Evolutionary conservation across 2,113 vertebrate genomes (phyloP), one percentile per base, ranked within the genome.

Genomic region (Mugil cephalus): DNA sequence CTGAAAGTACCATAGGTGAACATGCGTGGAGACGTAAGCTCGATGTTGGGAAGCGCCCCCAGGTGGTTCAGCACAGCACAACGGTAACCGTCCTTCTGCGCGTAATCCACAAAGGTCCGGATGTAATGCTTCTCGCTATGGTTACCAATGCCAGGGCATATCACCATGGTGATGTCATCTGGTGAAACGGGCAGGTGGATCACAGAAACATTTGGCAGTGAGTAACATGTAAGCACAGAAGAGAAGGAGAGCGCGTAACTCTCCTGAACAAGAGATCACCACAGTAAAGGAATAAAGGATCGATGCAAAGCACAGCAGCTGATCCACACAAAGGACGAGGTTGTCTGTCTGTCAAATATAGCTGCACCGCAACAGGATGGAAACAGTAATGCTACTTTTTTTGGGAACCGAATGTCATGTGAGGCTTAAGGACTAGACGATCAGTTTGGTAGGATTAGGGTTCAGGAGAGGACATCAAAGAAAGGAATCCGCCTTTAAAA

Each of bases 41-140:
- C 98, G 9, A 99, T 99, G 87, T 95, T 98, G 79, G 97, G 96
- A 64, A 99, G 92, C 40, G 98, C 98, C 36, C 98, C 98, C 53
- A 99, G 85, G 84, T 99, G 98, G 86, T 99, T 99, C 34, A 99
- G 93, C 72, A 99, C 98, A 3, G 98, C 95, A 24, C 98, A 99
- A 15, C 98, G 95, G 85, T 99, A 99, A 12, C 98, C 98, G 1
- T 96, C 97, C 77, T 95, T 98, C 88, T 99, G 98, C 1, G 98
- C 95, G 0, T 97, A 93, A 90, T 98, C 98, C 45, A 99, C 98
- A 24, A 99, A 99, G 11, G 98, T 99, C 50, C 98, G 95, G 89
- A 99, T 97, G 73, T 99, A 99, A 83, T 99, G 98, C 92, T 99
- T 99, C 89, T 99, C 98, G 18, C 98, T 99, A 83, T 99, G 98